A percentile compares a stretch with the other conserved stretches of the same genome.
Evolutionary conservation across 2,113 vertebrate species (phyloP).

Genomic region (Zosterops pallidus): DNA sequence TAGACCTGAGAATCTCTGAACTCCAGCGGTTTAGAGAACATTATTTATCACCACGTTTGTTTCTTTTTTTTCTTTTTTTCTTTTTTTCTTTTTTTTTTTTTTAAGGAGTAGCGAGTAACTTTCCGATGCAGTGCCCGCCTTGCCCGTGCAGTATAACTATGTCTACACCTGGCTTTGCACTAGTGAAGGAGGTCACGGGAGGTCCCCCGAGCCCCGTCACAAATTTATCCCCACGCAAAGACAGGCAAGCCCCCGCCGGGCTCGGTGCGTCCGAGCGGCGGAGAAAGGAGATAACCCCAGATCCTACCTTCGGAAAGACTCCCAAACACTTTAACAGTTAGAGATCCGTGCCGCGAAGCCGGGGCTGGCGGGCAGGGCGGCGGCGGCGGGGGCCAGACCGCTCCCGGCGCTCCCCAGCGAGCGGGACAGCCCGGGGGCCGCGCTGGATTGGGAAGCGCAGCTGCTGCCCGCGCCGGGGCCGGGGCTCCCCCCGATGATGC

Average conservation of each 20-base stretch:
- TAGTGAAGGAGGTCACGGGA: constrained; percentile 68
- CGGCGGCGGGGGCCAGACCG: constrained; percentile 38
- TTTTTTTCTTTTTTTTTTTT: background rate
- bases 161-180: constrained; percentile 64
- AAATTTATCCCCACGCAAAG: constrained; percentile 41
- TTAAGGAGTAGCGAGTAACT: constrained; percentile 28
- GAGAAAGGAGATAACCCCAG: background rate
- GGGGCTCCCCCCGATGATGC: no score
- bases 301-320: constrained; percentile 75
- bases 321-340: constrained; percentile 79
- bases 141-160: constrained; percentile 7
- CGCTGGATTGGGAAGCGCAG: no score
- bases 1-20: constrained; percentile 76
- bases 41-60: background rate
- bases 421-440: no score
- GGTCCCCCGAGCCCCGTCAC: background rate
- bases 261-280: background rate
- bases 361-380: constrained; percentile 62
- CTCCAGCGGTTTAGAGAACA: constrained; percentile 49
- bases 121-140: background rate
- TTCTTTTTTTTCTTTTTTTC: background rate
- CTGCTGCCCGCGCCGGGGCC: no score
- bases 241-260: background rate
- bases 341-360: constrained; percentile 85
- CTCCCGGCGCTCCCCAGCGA: constrained; percentile 5